A percentile compares a stretch with the other conserved stretches of the same genome.
phyloP scores from a whole-genome alignment of 1,140 invertebrate genomes.

The Prorops nasuta region DNA sequence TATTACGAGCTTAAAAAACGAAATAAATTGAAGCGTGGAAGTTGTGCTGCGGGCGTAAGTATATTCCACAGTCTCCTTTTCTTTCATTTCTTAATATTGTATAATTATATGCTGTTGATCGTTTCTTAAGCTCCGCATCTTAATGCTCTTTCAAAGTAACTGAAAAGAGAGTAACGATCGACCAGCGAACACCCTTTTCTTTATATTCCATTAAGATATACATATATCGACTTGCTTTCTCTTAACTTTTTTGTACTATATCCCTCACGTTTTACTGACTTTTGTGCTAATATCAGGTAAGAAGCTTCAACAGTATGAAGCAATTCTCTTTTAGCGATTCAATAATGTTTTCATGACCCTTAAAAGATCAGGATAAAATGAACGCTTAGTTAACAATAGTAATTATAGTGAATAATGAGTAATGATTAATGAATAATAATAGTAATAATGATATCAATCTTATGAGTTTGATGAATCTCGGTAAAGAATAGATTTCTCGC shows the following conservation, averaged over 20 bases:
- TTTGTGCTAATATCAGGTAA: conserved; percentile 13
- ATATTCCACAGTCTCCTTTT: conserved; percentile 2
- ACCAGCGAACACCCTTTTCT: neutral
- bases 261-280: conserved; percentile 11
- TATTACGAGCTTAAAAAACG: too few relatives aligned
- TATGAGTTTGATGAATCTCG: too few relatives aligned
- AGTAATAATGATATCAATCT: too few relatives aligned
- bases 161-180: neutral
- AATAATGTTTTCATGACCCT: neutral
- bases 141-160: neutral
- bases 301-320: conserved; percentile 17
- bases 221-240: neutral
- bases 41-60: too few relatives aligned
- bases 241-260: neutral
- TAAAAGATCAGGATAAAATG: neutral
- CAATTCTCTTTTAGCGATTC: conserved; percentile 1
- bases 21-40: too few relatives aligned
- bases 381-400: too few relatives aligned
- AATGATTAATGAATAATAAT: too few relatives aligned
- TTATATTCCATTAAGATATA: neutral
- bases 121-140: neutral
- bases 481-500: too few relatives aligned
- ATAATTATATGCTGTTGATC: neutral
- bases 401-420: too few relatives aligned
- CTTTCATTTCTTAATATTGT: conserved; percentile 3